A percentile compares a stretch with the other conserved stretches of the same genome.
Evolutionary conservation across 2,888 invertebrate species (phyloP).

Genomic region (Cataglyphis altisquamis): DNA sequence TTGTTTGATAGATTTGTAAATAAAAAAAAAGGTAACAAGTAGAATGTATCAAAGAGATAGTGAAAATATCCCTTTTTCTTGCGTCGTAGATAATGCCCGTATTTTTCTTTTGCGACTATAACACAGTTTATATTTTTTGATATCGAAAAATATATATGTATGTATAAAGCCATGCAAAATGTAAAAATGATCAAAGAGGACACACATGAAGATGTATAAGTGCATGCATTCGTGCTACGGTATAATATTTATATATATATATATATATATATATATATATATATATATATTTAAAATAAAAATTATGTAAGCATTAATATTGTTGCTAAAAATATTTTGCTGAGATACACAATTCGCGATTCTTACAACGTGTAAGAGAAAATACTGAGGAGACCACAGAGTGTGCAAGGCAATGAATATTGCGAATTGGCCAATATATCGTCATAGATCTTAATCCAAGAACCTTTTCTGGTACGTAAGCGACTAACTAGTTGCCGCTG

Average conservation of each 20-base stretch:
- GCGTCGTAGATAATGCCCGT: slow-evolving; percentile 44
- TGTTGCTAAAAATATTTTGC: not conserved
- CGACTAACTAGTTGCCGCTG: slow-evolving; percentile 13
- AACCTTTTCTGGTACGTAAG: slow-evolving; percentile 9
- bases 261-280: not conserved
- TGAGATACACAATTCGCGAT: slow-evolving; percentile 21
- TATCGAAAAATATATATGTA: slow-evolving; percentile 26
- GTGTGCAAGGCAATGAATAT: not conserved
- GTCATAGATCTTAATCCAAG: slow-evolving; percentile 10
- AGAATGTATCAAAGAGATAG: slow-evolving; percentile 38
- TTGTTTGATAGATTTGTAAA: not conserved
- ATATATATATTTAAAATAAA: not conserved
- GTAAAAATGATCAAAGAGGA: slow-evolving; percentile 3
- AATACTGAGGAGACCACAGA: not conserved
- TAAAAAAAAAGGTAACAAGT: slow-evolving; percentile 33
- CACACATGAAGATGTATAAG: not conserved
- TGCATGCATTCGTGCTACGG: not conserved
- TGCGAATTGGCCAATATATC: not conserved
- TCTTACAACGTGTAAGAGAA: not conserved
- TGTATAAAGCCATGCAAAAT: not conserved
- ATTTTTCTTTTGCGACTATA: slow-evolving; percentile 38
- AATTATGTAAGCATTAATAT: not conserved
- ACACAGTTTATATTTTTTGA: slow-evolving; percentile 27
- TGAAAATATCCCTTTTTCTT: slow-evolving; percentile 45
- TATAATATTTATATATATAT: not conserved